These are phyloP conservation scores for Apotomis turbidana DNA, from an alignment of 2,888 invertebrate species.

Conservation along the genomic window DNA sequence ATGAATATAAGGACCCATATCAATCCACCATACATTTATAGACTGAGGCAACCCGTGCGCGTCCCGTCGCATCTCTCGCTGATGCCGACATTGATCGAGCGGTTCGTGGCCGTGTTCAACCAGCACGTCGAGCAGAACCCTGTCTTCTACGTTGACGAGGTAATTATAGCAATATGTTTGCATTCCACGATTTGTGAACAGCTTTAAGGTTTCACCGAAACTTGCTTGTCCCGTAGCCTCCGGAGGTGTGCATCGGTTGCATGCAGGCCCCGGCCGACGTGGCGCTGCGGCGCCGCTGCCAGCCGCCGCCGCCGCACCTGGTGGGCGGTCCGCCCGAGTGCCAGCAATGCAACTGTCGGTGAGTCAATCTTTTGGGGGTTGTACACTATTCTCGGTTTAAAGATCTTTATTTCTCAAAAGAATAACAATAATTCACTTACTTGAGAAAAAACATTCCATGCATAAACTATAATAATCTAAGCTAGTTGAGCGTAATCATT, in stretches of 20 bases:
- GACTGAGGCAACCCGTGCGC: conserved; percentile 58
- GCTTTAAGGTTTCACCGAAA: too few species aligned
- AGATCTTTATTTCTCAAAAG: too few species aligned
- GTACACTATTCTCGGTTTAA: too few species aligned
- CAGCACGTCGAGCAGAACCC: conserved; percentile 89
- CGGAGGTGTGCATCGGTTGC: conserved; percentile 94
- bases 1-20: too few species aligned
- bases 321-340: conserved; percentile 74
- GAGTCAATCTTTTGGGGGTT: neutral
- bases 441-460: too few species aligned
- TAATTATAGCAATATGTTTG: conserved; percentile 50
- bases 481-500: too few species aligned
- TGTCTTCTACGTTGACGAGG: conserved; percentile 82
- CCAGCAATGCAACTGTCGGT: conserved; percentile 73
- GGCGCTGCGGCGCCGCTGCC: conserved; percentile 89
- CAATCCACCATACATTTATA: neutral
- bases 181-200: too few species aligned
- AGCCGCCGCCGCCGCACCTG: conserved; percentile 63
- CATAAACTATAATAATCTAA: too few species aligned
- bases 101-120: conserved; percentile 93
- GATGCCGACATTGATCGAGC: conserved; percentile 90
- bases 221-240: conserved; percentile 78
- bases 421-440: too few species aligned
- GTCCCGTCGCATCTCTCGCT: conserved; percentile 70
- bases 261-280: conserved; percentile 91